phyloP scores from a whole-genome alignment of 2,797 vertebrate species.

The Serranus cabrilla region DNA sequence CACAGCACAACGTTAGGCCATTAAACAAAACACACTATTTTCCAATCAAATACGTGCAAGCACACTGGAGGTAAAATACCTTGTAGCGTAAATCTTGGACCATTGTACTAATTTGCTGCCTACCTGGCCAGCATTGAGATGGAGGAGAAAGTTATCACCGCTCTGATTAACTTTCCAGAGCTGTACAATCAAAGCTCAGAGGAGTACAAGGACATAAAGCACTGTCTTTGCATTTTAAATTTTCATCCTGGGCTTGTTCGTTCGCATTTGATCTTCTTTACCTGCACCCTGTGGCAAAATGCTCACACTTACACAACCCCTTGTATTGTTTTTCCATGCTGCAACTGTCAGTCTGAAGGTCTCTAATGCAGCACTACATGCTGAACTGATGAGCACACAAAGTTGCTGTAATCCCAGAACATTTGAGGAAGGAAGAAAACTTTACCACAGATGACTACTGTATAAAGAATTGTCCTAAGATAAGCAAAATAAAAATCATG shows the following conservation, averaged over 20 bases:
- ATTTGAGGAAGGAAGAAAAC: constrained; percentile 29
- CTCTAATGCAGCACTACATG: constrained; percentile 15
- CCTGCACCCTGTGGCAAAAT: constrained; percentile 27
- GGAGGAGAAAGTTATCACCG: constrained; percentile 23
- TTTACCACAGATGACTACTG: neutral
- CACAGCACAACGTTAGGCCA: constrained; percentile 13
- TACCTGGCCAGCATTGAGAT: constrained; percentile 21
- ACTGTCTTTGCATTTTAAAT: constrained; percentile 43
- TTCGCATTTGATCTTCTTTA: constrained; percentile 41
- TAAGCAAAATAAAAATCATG: constrained; percentile 38
- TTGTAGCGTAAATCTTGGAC: neutral
- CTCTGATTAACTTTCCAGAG: constrained; percentile 49
- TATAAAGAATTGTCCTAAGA: constrained; percentile 9
- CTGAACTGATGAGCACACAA: constrained; percentile 49
- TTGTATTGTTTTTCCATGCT: constrained; percentile 26
- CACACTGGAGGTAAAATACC: constrained; percentile 9
- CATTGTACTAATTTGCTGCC: constrained; percentile 22
- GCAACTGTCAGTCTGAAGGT: constrained; percentile 16
- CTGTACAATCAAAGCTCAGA: constrained; percentile 35
- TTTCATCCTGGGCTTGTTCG: constrained; percentile 19
- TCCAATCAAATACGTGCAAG: constrained; percentile 9
- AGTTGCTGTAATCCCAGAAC: constrained; percentile 46
- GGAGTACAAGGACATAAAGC: constrained; percentile 39
- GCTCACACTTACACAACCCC: constrained; percentile 23
- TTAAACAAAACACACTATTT: constrained; percentile 15